These are phyloP conservation scores for Takifugu bimaculatus DNA, from an alignment of 2,113 vertebrate species.

Conservation along the genomic window DNA sequence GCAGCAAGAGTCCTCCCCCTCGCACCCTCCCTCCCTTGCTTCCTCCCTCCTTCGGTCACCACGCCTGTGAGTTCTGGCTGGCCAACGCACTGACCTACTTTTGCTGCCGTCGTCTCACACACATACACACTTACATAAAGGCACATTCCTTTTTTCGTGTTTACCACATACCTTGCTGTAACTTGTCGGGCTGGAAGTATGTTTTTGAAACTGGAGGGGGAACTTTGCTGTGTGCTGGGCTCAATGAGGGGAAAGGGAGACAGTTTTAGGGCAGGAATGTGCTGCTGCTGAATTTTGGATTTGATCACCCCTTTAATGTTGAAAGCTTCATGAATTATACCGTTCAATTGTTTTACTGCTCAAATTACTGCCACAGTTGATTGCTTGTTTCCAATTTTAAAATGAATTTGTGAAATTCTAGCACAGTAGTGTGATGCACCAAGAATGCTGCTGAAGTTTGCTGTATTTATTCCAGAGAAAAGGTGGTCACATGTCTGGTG, in stretches of 20 bases:
- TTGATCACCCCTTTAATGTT: too few species aligned
- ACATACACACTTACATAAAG: slow-evolving; percentile 29
- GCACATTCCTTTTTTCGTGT: slow-evolving; percentile 33
- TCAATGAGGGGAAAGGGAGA: background rate
- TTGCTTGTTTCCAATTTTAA: too few species aligned
- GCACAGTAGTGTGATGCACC: too few species aligned
- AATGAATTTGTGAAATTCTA: too few species aligned
- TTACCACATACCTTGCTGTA: slow-evolving; percentile 55
- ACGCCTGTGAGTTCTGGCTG: slow-evolving; percentile 64
- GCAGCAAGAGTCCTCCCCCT: slow-evolving; percentile 15
- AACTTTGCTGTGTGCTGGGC: background rate
- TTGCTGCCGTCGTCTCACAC: slow-evolving; percentile 52
- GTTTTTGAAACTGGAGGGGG: slow-evolving; percentile 23
- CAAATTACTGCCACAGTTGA: too few species aligned
- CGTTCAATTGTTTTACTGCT: too few species aligned
- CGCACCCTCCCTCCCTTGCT: background rate
- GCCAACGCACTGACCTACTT: slow-evolving; percentile 74
- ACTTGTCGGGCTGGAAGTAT: slow-evolving; percentile 25
- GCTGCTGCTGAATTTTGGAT: too few species aligned
- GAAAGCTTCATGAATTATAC: too few species aligned
- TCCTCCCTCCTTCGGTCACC: slow-evolving; percentile 26
- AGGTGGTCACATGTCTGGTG: too few species aligned
- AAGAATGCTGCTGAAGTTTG: too few species aligned
- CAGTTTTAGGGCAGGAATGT: background rate
- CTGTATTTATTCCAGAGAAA: too few species aligned